Percentiles rank a stretch among this genome's conserved stretches.
Evolutionary conservation across 2,797 vertebrate species (phyloP).

Genomic region (Heterohyrax brucei): DNA sequence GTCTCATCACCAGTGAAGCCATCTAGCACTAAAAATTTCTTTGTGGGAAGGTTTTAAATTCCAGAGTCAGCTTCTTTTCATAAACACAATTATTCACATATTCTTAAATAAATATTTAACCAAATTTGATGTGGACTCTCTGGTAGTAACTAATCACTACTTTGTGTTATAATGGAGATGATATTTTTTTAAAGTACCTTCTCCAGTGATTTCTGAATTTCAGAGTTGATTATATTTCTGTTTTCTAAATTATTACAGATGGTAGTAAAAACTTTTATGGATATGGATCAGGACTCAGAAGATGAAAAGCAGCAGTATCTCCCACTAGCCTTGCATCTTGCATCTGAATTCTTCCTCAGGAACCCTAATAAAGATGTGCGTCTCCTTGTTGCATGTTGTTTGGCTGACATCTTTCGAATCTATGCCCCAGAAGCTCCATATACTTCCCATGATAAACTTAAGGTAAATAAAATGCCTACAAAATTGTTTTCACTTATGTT

Average conservation of each 20-base stretch:
- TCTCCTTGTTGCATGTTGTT: conserved; percentile 98
- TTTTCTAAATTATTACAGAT: conserved; percentile 92
- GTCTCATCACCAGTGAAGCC: neutral
- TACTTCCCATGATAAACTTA: conserved; percentile 99
- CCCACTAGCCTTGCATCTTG: conserved; percentile 97
- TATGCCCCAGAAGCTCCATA: conserved; percentile 99
- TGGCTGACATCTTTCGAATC: conserved; percentile 99
- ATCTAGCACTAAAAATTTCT: neutral
- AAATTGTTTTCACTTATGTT: conserved; percentile 46
- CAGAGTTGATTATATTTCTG: neutral
- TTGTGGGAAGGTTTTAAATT: neutral
- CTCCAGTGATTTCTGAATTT: conserved; percentile 26
- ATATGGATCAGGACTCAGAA: conserved; percentile 99
- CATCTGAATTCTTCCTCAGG: conserved; percentile 99
- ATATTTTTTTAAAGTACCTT: neutral
- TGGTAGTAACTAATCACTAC: conserved; percentile 10
- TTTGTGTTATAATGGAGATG: conserved; percentile 49
- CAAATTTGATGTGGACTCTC: conserved; percentile 8
- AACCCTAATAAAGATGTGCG: conserved; percentile 99
- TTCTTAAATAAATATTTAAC: conserved; percentile 63
- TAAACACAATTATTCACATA: neutral
- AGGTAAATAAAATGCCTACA: conserved; percentile 91
- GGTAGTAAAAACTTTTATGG: conserved; percentile 99
- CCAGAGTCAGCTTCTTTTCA: neutral
- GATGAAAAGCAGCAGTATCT: conserved; percentile 99